A percentile compares a stretch with the other conserved stretches of the same genome.
phyloP scores from a whole-genome alignment of 2,888 invertebrate species.

The Nycteola revayana region DNA sequence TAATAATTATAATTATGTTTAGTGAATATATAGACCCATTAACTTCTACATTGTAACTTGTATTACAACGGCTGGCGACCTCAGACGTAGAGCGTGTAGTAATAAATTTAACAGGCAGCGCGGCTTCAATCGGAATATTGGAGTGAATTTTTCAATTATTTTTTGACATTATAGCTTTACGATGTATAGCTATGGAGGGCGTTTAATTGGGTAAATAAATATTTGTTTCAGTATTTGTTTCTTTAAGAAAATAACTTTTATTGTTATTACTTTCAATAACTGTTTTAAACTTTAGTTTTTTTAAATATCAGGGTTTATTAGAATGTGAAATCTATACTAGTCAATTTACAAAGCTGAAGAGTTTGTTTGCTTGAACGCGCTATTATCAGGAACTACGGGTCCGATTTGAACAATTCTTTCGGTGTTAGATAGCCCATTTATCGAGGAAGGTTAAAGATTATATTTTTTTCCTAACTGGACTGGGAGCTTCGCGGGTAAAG shows the following conservation, averaged over 20 bases:
- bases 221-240: neutral
- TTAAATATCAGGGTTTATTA: slow-evolving; percentile 27
- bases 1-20: neutral
- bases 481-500: too few relatives aligned
- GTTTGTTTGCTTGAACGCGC: too few relatives aligned
- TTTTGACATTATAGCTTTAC: slow-evolving; percentile 42
- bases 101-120: slow-evolving; percentile 23
- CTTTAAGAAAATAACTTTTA: neutral
- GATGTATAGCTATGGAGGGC: slow-evolving; percentile 41
- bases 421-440: too few relatives aligned
- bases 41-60: slow-evolving; percentile 11
- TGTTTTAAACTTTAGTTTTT: neutral
- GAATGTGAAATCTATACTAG: slow-evolving; percentile 15
- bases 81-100: slow-evolving; percentile 18
- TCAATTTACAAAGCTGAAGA: too few relatives aligned
- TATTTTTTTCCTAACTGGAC: too few relatives aligned
- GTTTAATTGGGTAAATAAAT: slow-evolving; percentile 28
- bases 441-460: too few relatives aligned
- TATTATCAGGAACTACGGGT: too few relatives aligned
- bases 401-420: too few relatives aligned
- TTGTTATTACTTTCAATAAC: neutral
- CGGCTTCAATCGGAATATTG: slow-evolving; percentile 23
- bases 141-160: slow-evolving; percentile 44
- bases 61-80: slow-evolving; percentile 10
- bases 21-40: slow-evolving; percentile 1